Evolutionary conservation across 2,888 invertebrate genomes (phyloP), one percentile per base, ranked within the genome.

Genomic region (Escarpia spicata): DNA sequence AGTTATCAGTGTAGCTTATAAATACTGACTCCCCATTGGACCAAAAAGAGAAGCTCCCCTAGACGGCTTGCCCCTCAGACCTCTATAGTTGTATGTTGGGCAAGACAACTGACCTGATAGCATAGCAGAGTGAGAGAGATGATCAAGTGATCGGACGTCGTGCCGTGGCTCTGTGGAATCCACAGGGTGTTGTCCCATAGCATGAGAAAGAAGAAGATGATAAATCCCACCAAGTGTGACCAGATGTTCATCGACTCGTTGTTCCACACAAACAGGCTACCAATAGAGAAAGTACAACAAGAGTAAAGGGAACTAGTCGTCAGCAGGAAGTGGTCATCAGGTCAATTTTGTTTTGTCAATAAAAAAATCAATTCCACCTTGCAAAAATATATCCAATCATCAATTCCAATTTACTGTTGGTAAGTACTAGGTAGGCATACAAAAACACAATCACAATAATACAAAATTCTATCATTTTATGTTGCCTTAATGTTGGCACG

Each of bases 211-310:
- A 98, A 97, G 95, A 99, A 98, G 92, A 99, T 94, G 91, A 96
- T 94, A 94, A 97, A 97, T 90, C 97, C 97, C 45, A 96, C 93
- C 15, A 99, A 97, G 96, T 99, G 99, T 91, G 98, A 98, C 99
- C 99, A 99, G 96, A 99, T 99, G 96, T 99, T 99, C 96, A 99
- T 97, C 0, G 99, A 99, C 97, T 99, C 99, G 96, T 99, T 99
- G 93, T 98, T 99, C 98, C 99, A 98, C 98, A 98, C 98, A 97
- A 99, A 98, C 96, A 98, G 97, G 96, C 99, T 98, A 97, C 94
- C 75, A 75, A 26, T 6, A 75, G 19, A 26, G 26, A 75, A 52
- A 26, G 1, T 19, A 75, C 75, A 75, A 75, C 26, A 75, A 26
- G 3, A 75, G 6, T 75, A 26, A 26, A 26, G 19, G 19, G 6